Percentiles rank a stretch among this genome's conserved stretches.
phyloP scores from a whole-genome alignment of 2,113 vertebrate species.

The Myanophis thanlyinensis region DNA sequence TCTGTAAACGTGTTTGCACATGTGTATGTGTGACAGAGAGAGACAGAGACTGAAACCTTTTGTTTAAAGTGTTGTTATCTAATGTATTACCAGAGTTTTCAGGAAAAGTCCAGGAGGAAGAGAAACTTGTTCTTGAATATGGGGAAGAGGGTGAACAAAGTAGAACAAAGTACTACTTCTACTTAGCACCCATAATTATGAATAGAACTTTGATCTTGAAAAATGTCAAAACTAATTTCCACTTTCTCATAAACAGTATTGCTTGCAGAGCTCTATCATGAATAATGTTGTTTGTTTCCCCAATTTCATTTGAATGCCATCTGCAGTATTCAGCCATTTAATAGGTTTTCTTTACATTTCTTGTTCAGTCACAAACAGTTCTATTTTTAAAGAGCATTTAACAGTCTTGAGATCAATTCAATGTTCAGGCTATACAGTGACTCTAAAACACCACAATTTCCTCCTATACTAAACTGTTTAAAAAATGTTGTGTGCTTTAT shows the following conservation, averaged over 20 bases:
- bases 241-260: neutral
- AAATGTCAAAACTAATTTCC: neutral
- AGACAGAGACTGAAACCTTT: neutral
- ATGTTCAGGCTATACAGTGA: slow-evolving; percentile 24
- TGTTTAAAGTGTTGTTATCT: neutral
- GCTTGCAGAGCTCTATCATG: neutral
- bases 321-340: neutral
- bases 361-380: neutral
- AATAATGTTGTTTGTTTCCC: neutral
- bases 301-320: neutral
- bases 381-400: neutral
- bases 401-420: slow-evolving; percentile 45
- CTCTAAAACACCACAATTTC: slow-evolving; percentile 25
- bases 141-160: neutral
- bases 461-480: slow-evolving; percentile 20
- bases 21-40: neutral
- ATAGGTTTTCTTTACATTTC: slow-evolving; percentile 2
- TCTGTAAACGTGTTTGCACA: neutral
- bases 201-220: neutral
- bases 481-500: neutral
- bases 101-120: neutral
- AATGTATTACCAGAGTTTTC: neutral
- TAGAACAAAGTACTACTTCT: neutral
- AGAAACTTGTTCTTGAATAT: neutral
- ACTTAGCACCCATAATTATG: too few relatives aligned